Evolutionary conservation across 2,113 vertebrate genomes (phyloP).

Genomic region (Guaruba guarouba): DNA sequence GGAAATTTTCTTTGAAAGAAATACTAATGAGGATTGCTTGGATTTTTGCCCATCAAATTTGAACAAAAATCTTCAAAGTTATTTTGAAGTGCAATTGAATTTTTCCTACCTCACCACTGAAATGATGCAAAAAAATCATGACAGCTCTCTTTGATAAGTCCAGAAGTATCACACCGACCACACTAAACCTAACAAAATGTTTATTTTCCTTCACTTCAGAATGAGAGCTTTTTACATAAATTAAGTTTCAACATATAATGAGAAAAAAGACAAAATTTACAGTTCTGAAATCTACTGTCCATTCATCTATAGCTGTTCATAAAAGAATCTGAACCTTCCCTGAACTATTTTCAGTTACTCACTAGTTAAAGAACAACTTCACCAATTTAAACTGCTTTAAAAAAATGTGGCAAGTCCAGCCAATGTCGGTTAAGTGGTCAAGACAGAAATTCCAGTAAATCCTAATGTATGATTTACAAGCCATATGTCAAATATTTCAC

Average conservation of each 20-base stretch:
- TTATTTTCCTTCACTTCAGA: not conserved
- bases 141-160: not conserved
- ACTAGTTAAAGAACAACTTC: not conserved
- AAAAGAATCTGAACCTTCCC: not conserved
- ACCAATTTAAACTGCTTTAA: not conserved
- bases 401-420: not conserved
- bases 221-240: not conserved
- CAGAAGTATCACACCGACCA: not conserved
- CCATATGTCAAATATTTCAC: not conserved
- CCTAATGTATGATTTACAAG: not conserved
- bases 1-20: not conserved
- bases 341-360: not conserved
- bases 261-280: not conserved
- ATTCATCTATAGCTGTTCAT: not conserved
- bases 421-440: not conserved
- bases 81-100: not conserved
- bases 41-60: slow-evolving; percentile 5
- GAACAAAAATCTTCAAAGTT: not conserved
- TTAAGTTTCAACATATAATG: not conserved
- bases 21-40: not conserved
- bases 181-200: not conserved
- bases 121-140: not conserved
- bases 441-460: slow-evolving; percentile 27
- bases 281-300: not conserved
- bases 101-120: not conserved